Conservation (phyloP, 2,888 invertebrate genomes). For the Odontocerum albicorne region DNA sequence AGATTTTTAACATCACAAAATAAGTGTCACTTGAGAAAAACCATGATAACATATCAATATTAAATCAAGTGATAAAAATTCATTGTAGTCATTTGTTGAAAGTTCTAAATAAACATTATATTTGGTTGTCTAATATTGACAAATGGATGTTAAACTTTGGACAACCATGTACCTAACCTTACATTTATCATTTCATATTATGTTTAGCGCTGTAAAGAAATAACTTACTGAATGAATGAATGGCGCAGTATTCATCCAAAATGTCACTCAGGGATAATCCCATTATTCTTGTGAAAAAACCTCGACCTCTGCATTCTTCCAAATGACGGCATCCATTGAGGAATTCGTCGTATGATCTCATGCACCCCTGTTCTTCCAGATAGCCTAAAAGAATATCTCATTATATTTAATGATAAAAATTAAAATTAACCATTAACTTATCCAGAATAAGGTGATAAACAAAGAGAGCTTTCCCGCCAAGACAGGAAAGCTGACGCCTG, state of each 20-base stretch:
- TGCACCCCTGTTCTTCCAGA: conserved; percentile 52
- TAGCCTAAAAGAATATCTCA: conserved; percentile 45
- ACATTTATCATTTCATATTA: too few relatives aligned
- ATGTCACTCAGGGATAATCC: conserved; percentile 49
- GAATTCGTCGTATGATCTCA: conserved; percentile 57
- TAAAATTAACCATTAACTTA: not conserved
- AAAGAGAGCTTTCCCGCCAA: conserved; percentile 31
- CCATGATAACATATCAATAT: too few relatives aligned
- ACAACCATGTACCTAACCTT: too few relatives aligned
- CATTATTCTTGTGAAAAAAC: conserved; percentile 47
- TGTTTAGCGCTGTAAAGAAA: too few relatives aligned
- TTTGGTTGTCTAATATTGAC: not conserved
- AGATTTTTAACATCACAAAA: too few relatives aligned
- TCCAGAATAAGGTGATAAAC: not conserved
- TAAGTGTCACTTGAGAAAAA: too few relatives aligned
- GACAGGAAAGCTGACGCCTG: conserved; percentile 23
- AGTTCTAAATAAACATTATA: not conserved
- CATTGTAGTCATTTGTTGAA: not conserved
- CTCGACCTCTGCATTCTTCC: conserved; percentile 55
- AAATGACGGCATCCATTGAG: conserved; percentile 53
- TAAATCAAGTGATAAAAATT: too few relatives aligned
- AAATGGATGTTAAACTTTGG: not conserved
- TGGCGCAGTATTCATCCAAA: conserved; percentile 54
- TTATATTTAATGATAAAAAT: conserved; percentile 2
- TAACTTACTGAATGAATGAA: conserved; percentile 52